Evolutionary conservation across 2,797 vertebrate species (phyloP).

Genomic region (Onychomys arenicola): DNA sequence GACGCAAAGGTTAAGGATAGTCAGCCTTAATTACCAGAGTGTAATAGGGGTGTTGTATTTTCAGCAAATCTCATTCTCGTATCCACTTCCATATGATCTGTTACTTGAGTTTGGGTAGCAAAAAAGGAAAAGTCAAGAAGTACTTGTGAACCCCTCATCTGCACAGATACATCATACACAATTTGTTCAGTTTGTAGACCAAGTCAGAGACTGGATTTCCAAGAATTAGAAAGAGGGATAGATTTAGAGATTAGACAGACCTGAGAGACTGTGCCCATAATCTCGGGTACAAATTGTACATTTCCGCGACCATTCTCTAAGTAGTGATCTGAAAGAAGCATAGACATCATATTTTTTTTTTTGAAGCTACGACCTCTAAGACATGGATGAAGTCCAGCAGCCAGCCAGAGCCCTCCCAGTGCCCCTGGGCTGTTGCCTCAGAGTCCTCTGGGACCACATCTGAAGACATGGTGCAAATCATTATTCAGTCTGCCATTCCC

Average conservation of each 20-base stretch:
- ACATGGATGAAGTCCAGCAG: neutral
- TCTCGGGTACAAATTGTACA: neutral
- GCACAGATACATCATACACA: neutral
- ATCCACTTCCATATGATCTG: neutral
- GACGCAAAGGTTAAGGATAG: neutral
- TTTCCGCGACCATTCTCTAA: slow-evolving; percentile 32
- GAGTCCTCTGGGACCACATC: slow-evolving; percentile 17
- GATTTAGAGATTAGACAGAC: neutral
- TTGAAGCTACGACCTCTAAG: slow-evolving; percentile 5
- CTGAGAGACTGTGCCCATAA: neutral
- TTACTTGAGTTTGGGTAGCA: slow-evolving; percentile 7
- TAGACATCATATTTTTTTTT: neutral
- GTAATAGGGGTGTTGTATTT: neutral
- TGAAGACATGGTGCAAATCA: neutral
- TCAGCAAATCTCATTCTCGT: neutral
- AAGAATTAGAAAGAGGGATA: slow-evolving; percentile 53
- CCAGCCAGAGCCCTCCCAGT: neutral
- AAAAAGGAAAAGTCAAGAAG: slow-evolving; percentile 7
- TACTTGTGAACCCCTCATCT: neutral
- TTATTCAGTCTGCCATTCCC: slow-evolving; percentile 48
- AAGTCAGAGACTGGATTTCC: slow-evolving; percentile 42
- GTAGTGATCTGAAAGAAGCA: slow-evolving; percentile 33
- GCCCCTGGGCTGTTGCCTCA: neutral
- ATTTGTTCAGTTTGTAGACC: slow-evolving; percentile 13
- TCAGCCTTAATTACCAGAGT: neutral